phyloP scores from a whole-genome alignment of 2,888 invertebrate genomes.

The Catotricha subobsoleta region DNA sequence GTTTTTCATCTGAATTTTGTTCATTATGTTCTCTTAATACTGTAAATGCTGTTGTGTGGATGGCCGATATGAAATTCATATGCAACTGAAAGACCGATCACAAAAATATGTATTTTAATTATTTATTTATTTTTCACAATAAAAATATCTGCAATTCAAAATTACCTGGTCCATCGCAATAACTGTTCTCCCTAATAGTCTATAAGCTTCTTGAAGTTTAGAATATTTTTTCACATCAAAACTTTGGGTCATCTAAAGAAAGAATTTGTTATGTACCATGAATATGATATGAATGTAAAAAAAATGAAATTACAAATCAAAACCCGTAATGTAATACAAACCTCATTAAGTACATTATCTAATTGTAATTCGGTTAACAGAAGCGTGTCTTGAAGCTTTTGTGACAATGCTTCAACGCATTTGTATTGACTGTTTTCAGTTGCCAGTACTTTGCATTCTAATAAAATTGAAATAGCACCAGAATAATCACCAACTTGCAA shows the following conservation, averaged over 20 bases:
- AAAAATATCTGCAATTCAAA: too few relatives aligned
- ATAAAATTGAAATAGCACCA: slow-evolving; percentile 72
- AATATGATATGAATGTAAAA: not conserved
- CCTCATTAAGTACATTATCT: slow-evolving; percentile 67
- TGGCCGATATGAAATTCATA: slow-evolving; percentile 86
- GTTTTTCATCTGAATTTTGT: slow-evolving; percentile 33
- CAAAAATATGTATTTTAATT: too few relatives aligned
- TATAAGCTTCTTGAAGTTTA: slow-evolving; percentile 74
- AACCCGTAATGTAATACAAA: too few relatives aligned
- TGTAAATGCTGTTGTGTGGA: slow-evolving; percentile 57
- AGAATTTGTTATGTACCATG: not conserved
- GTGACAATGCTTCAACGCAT: slow-evolving; percentile 76
- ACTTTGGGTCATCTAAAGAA: slow-evolving; percentile 35
- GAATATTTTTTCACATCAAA: slow-evolving; percentile 66
- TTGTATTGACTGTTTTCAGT: slow-evolving; percentile 68
- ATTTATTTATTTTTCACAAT: too few relatives aligned
- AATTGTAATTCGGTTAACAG: slow-evolving; percentile 81
- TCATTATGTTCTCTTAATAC: slow-evolving; percentile 31
- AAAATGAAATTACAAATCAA: not conserved
- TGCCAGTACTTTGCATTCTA: slow-evolving; percentile 76
- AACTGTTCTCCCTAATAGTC: slow-evolving; percentile 75
- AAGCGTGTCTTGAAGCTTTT: slow-evolving; percentile 76
- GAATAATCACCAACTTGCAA: slow-evolving; percentile 72
- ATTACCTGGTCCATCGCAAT: slow-evolving; percentile 64
- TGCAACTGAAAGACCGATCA: slow-evolving; percentile 50